phyloP scores from a whole-genome alignment of 2,797 vertebrate species.

The Cygnus olor region DNA sequence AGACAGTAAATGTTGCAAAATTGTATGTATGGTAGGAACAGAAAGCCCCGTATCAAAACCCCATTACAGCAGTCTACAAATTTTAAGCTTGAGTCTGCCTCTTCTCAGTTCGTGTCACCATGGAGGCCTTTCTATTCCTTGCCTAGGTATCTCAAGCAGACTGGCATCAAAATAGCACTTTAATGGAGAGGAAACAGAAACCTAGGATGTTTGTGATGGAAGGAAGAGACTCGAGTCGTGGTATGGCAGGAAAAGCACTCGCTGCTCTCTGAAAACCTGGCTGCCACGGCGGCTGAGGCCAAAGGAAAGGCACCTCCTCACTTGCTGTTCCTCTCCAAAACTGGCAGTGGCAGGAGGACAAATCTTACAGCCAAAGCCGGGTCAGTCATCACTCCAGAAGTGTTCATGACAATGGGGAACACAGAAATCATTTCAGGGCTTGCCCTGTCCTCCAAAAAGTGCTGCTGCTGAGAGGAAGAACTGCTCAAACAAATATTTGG shows the following conservation, averaged over 20 bases:
- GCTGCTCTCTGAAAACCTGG: background rate
- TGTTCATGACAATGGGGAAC: background rate
- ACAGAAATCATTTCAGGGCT: background rate
- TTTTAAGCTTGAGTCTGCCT: background rate
- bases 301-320: background rate
- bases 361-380: background rate
- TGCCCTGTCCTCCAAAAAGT: background rate
- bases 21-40: background rate
- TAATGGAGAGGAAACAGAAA: background rate
- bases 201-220: background rate
- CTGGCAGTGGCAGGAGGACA: background rate
- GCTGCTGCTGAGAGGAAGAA: background rate
- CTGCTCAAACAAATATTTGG: background rate
- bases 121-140: background rate
- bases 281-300: background rate
- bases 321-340: background rate
- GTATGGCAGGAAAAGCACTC: background rate
- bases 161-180: background rate
- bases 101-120: background rate
- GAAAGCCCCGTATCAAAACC: background rate
- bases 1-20: background rate
- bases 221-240: background rate
- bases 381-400: background rate
- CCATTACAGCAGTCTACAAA: background rate
- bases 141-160: background rate